phyloP scores from a whole-genome alignment of 2,113 vertebrate genomes.

The Clinocottus analis region DNA sequence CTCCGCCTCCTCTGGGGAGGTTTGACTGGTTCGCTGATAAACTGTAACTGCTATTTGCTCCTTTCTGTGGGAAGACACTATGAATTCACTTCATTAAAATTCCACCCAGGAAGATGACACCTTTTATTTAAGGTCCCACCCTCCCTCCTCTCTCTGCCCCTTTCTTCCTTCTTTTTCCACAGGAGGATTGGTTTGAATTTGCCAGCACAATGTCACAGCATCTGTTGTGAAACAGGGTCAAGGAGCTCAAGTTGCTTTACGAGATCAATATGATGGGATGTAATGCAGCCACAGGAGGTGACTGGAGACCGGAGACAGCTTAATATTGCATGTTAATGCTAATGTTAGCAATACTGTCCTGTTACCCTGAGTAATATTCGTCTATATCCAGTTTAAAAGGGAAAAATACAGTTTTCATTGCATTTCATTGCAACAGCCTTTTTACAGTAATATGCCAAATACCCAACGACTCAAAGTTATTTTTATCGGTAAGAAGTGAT shows the following conservation, averaged over 20 bases:
- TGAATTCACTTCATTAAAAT: constrained; percentile 68
- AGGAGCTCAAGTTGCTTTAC: constrained; percentile 59
- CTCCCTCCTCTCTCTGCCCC: constrained; percentile 9
- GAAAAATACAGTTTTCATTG: too few relatives aligned
- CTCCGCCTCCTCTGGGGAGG: constrained; percentile 17
- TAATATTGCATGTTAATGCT: too few relatives aligned
- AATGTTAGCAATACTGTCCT: too few relatives aligned
- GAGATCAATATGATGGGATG: constrained; percentile 52
- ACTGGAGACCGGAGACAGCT: too few relatives aligned
- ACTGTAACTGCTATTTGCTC: constrained; percentile 49
- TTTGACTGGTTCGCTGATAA: constrained; percentile 50
- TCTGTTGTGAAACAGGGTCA: constrained; percentile 64
- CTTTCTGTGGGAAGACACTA: constrained; percentile 35
- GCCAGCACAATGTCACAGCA: constrained; percentile 63
- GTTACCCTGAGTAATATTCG: too few relatives aligned
- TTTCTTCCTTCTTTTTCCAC: constrained; percentile 44
- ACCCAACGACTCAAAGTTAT: too few relatives aligned
- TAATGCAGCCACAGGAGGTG: constrained; percentile 16
- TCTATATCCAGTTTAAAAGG: too few relatives aligned
- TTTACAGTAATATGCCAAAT: too few relatives aligned
- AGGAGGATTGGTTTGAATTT: constrained; percentile 61
- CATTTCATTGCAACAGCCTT: too few relatives aligned
- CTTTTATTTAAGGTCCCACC: constrained; percentile 62
- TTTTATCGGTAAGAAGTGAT: too few relatives aligned
- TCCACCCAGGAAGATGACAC: constrained; percentile 55